A percentile compares a stretch with the other conserved stretches of the same genome.
phyloP scores from a whole-genome alignment of 1,140 invertebrate genomes.

The Bombus pyrosoma region DNA sequence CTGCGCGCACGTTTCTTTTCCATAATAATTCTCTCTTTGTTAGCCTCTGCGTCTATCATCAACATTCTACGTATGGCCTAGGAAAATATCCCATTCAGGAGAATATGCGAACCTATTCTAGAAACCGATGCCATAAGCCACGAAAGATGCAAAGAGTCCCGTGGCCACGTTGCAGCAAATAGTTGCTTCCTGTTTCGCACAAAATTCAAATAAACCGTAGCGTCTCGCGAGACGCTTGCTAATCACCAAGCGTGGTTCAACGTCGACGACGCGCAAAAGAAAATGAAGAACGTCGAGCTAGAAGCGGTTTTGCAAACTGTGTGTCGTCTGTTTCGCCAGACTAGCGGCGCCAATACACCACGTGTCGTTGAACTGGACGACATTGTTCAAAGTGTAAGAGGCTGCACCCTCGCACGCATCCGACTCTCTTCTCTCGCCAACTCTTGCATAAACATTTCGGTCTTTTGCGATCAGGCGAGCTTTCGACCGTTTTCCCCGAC shows the following conservation, averaged over 20 bases:
- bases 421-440: neutral
- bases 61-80: no score
- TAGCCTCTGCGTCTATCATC: no score
- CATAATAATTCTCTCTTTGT: no score
- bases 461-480: neutral
- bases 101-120: no score
- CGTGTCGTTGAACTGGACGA: conserved; percentile 58
- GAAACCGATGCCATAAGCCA: no score
- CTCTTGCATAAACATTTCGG: conserved; percentile 46
- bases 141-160: no score
- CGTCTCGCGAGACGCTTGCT: conserved; percentile 7
- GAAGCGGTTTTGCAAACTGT: conserved; percentile 15
- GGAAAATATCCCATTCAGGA: no score
- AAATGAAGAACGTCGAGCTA: conserved; percentile 17
- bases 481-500: neutral
- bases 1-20: no score
- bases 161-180: neutral
- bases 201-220: no score
- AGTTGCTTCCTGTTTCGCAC: neutral
- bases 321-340: conserved; percentile 13
- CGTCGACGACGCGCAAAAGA: neutral
- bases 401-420: neutral
- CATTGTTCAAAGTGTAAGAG: conserved; percentile 55
- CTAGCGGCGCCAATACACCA: conserved; percentile 27
- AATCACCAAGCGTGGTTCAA: neutral